phyloP scores from a whole-genome alignment of 1,140 invertebrate species.

The Trichomalopsis sarcophagae region DNA sequence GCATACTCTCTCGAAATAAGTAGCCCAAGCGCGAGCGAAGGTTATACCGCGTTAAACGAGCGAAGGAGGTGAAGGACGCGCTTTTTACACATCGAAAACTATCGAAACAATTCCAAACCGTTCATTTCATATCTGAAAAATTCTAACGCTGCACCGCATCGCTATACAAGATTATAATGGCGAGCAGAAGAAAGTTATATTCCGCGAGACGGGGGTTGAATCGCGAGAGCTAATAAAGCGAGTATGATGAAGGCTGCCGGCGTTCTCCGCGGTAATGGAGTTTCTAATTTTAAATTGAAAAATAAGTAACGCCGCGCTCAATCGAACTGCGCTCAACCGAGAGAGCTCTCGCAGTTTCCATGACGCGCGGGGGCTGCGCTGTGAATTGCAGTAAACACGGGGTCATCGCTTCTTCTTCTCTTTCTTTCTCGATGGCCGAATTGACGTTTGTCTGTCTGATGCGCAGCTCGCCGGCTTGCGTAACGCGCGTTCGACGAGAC shows the following conservation, averaged over 20 bases:
- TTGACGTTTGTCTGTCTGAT: neutral
- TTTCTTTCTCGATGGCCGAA: neutral
- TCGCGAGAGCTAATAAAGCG: constrained; percentile 20
- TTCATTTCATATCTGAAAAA: too few species aligned
- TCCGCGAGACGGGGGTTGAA: too few species aligned
- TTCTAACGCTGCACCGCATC: too few species aligned
- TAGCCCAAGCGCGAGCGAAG: neutral
- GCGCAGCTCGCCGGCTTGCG: neutral
- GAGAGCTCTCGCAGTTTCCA: neutral
- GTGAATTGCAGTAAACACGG: neutral
- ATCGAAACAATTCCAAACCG: too few species aligned
- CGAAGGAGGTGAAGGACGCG: neutral
- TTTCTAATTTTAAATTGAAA: constrained; percentile 58
- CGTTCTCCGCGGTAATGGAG: constrained; percentile 49
- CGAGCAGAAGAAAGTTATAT: neutral
- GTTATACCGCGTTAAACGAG: neutral
- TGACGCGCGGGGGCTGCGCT: neutral
- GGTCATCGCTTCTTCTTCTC: neutral
- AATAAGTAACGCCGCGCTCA: neutral
- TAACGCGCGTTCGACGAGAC: neutral
- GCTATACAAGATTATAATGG: too few species aligned
- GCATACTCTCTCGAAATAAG: neutral
- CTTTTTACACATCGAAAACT: neutral
- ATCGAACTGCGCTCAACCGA: neutral
- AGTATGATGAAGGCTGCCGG: neutral